Evolutionary conservation across 2,888 invertebrate species (phyloP).

Genomic region (Synergus umbraculus): DNA sequence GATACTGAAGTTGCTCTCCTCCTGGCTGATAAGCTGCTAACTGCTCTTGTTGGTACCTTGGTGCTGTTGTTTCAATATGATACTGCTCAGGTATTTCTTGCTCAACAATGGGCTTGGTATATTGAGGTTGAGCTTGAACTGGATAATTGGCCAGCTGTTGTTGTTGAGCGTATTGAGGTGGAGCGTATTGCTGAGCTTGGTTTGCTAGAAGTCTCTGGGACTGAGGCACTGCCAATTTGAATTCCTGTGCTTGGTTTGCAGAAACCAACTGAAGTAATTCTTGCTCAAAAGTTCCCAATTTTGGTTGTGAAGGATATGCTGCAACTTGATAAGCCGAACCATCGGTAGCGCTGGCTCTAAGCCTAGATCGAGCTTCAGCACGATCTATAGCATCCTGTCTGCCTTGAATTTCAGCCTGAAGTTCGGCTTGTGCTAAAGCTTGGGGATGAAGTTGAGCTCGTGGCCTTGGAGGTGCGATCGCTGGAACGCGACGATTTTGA

Average conservation of each 20-base stretch:
- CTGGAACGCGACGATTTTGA: slow-evolving; percentile 70
- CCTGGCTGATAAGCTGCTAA: slow-evolving; percentile 37
- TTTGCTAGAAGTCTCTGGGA: slow-evolving; percentile 56
- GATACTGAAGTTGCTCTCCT: slow-evolving; percentile 56
- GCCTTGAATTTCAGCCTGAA: slow-evolving; percentile 65
- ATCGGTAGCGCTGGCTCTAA: slow-evolving; percentile 60
- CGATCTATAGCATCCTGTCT: slow-evolving; percentile 67
- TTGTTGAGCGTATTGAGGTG: slow-evolving; percentile 59
- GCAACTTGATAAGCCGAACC: slow-evolving; percentile 63
- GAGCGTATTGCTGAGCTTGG: slow-evolving; percentile 57
- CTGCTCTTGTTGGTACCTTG: slow-evolving; percentile 61
- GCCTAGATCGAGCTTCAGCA: slow-evolving; percentile 60
- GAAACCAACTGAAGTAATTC: slow-evolving; percentile 71
- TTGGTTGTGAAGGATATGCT: slow-evolving; percentile 64
- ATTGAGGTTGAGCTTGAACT: slow-evolving; percentile 50
- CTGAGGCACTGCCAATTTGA: slow-evolving; percentile 63
- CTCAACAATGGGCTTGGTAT: slow-evolving; percentile 61
- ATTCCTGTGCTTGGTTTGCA: slow-evolving; percentile 73
- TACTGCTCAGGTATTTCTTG: slow-evolving; percentile 68
- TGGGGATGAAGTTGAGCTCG: slow-evolving; percentile 67
- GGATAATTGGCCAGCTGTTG: slow-evolving; percentile 65
- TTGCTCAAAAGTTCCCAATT: slow-evolving; percentile 72
- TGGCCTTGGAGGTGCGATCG: slow-evolving; percentile 68
- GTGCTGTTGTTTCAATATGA: slow-evolving; percentile 70
- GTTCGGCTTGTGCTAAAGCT: slow-evolving; percentile 67